Conservation (phyloP, 2,888 invertebrate genomes). For the Trissolcus japonicus region DNA sequence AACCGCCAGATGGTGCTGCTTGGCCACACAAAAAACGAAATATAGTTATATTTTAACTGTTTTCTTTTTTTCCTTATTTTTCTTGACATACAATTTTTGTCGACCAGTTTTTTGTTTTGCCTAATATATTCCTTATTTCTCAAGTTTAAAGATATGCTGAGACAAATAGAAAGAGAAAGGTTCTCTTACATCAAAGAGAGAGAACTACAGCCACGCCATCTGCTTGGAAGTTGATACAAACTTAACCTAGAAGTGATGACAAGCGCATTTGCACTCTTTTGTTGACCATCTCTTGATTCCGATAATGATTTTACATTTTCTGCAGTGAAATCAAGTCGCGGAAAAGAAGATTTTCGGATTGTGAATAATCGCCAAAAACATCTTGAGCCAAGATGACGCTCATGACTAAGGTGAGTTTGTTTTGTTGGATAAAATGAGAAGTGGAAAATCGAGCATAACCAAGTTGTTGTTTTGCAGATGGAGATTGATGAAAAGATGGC, state of each 20-base stretch:
- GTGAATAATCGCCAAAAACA: slow-evolving; percentile 7
- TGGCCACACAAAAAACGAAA: no score
- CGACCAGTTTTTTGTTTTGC: no score
- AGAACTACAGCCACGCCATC: neutral
- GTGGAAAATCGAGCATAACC: neutral
- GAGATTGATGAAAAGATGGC: slow-evolving; percentile 82
- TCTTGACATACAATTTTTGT: no score
- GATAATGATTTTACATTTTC: slow-evolving; percentile 38
- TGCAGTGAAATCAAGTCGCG: slow-evolving; percentile 1
- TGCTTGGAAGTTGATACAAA: neutral
- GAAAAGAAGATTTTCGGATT: slow-evolving; percentile 2
- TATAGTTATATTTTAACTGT: no score
- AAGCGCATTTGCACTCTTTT: slow-evolving; percentile 47
- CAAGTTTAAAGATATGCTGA: no score
- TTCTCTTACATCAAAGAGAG: no score
- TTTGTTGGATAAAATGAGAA: neutral
- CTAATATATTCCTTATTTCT: no score
- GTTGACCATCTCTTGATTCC: neutral
- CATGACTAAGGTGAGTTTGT: slow-evolving; percentile 68
- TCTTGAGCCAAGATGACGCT: slow-evolving; percentile 69
- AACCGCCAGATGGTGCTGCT: no score
- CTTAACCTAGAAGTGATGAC: slow-evolving; percentile 51
- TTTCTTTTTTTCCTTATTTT: no score
- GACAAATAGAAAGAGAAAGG: no score
- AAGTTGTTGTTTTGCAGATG: slow-evolving; percentile 78